A percentile compares a stretch with the other conserved stretches of the same genome.
Evolutionary conservation across 2,888 invertebrate species (phyloP).

Genomic region (Stenoptilia bipunctidactyla): DNA sequence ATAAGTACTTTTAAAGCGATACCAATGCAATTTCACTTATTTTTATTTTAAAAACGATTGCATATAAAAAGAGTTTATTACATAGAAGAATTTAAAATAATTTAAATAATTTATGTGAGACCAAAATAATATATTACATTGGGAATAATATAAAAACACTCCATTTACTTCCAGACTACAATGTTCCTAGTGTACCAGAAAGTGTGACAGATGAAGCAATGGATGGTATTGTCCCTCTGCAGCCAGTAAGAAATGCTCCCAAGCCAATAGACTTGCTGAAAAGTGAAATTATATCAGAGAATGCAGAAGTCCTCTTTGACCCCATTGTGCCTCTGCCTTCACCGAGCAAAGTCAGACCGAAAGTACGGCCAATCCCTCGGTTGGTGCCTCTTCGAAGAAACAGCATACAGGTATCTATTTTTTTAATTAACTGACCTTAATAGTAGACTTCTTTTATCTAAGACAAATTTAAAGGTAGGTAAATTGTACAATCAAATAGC

Average conservation of each 20-base stretch:
- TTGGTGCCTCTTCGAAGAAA: conserved; percentile 75
- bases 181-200: conserved; percentile 41
- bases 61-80: no score
- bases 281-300: conserved; percentile 56
- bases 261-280: conserved; percentile 49
- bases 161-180: conserved; percentile 43
- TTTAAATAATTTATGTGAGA: no score
- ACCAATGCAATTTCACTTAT: no score
- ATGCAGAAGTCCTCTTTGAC: conserved; percentile 57
- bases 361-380: conserved; percentile 78
- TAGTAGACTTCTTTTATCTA: no score
- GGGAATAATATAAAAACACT: no score
- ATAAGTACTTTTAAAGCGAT: no score
- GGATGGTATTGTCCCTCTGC: conserved; percentile 56
- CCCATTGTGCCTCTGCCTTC: conserved; percentile 67
- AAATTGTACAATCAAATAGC: no score
- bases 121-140: no score
- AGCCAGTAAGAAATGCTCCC: conserved; percentile 27
- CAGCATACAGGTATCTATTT: conserved; percentile 69
- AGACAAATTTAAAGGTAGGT: no score
- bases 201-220: conserved; percentile 36
- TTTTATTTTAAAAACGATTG: no score
- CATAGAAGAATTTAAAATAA: no score
- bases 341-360: conserved; percentile 74
- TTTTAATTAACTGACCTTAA: no score